Conservation (phyloP, 2,888 invertebrate species). For the Prostheceraeus crozeri region DNA sequence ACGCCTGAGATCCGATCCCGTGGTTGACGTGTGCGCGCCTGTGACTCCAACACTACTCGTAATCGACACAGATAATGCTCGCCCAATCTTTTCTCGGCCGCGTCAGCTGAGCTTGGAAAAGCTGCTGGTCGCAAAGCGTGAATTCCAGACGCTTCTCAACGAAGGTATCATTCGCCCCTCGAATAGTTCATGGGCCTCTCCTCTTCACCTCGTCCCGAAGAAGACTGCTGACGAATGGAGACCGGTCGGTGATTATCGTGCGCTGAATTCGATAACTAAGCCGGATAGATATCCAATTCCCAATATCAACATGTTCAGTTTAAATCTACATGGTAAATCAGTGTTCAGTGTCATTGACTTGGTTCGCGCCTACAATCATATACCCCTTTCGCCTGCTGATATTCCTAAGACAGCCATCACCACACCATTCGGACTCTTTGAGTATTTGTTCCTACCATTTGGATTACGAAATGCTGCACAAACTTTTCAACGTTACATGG, state of each 20-base stretch:
- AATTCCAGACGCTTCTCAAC: slow-evolving; percentile 39
- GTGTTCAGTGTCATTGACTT: slow-evolving; percentile 40
- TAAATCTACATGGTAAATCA: slow-evolving; percentile 36
- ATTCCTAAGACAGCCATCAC: slow-evolving; percentile 39
- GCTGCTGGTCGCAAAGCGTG: slow-evolving; percentile 6
- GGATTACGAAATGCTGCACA: slow-evolving; percentile 27
- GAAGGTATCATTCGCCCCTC: slow-evolving; percentile 56
- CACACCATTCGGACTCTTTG: slow-evolving; percentile 32
- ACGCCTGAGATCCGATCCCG: too few species aligned
- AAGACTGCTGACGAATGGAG: slow-evolving; percentile 33
- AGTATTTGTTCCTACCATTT: slow-evolving; percentile 29
- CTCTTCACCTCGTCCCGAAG: slow-evolving; percentile 46
- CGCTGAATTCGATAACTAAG: slow-evolving; percentile 25
- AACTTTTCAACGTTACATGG: slow-evolving; percentile 28
- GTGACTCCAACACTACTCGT: too few species aligned
- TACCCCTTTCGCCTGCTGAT: slow-evolving; percentile 35
- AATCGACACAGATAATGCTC: too few species aligned
- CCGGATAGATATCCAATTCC: slow-evolving; percentile 37
- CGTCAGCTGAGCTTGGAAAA: background rate
- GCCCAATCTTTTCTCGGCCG: slow-evolving; percentile 3
- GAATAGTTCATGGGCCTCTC: slow-evolving; percentile 53
- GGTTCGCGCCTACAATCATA: slow-evolving; percentile 39
- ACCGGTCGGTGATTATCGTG: slow-evolving; percentile 23
- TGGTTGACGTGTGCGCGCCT: too few species aligned
- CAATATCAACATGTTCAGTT: slow-evolving; percentile 38